Evolutionary conservation across 2,113 vertebrate species (phyloP).

Genomic region (Vanacampus margaritifer): DNA sequence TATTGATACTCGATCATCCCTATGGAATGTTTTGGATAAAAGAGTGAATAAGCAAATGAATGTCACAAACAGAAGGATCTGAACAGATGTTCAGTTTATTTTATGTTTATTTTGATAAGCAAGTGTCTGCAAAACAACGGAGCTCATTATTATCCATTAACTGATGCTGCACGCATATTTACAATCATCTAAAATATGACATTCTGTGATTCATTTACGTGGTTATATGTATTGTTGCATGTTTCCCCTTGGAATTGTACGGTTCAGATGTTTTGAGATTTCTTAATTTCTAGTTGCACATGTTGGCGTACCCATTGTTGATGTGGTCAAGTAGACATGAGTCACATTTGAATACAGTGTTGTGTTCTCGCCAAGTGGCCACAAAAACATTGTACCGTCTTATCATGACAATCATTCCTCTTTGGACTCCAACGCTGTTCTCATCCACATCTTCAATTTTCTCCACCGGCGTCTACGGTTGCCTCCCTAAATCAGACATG

Average conservation of each 20-base stretch:
- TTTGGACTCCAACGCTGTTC: conserved; percentile 64
- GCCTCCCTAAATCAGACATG: conserved; percentile 68
- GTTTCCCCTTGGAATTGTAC: conserved; percentile 16
- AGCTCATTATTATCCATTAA: conserved; percentile 30
- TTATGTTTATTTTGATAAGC: conserved; percentile 38
- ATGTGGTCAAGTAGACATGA: conserved; percentile 34
- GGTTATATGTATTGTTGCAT: conserved; percentile 13
- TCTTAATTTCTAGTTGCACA: conserved; percentile 38
- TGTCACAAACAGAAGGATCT: conserved; percentile 10
- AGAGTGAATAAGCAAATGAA: conserved; percentile 6
- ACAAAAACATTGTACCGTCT: conserved; percentile 47
- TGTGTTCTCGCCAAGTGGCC: conserved; percentile 51
- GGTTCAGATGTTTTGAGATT: conserved; percentile 36
- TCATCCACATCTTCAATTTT: conserved; percentile 72
- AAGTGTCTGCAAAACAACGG: conserved; percentile 34
- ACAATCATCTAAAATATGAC: conserved; percentile 23
- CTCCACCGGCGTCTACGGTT: conserved; percentile 57
- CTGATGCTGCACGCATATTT: not conserved
- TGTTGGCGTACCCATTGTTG: conserved; percentile 39
- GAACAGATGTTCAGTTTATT: conserved; percentile 23
- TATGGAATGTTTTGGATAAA: not conserved
- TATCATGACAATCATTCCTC: conserved; percentile 61
- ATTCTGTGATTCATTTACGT: conserved; percentile 10
- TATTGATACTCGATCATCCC: no score
- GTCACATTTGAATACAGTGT: conserved; percentile 49